Base-by-base conservation (phyloP, 2,888 invertebrate genomes). In the Drosophila putrida region DNA sequence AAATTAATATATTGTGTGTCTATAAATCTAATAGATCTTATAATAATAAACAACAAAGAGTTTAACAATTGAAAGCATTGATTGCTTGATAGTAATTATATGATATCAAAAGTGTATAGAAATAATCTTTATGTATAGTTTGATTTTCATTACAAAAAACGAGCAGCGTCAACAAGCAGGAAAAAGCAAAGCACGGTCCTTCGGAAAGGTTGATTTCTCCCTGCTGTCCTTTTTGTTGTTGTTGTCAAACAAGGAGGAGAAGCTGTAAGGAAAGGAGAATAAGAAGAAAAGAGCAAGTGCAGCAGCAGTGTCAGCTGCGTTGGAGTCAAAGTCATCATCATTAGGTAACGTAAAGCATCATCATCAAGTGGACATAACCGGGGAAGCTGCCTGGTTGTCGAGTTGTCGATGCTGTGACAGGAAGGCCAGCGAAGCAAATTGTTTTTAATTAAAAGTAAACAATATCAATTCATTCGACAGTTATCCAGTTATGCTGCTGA, bases 391-490 rank as follows among this genome's bases (percentile, higher is more conserved):
- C 27, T 38, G 15, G 60, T 76, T 70, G 50, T 58, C 49, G 44
- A 59, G 63, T 54, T 60, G 70, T 55, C 66, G 55, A 67, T 78
- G 74, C 70, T 51, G 55, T 72, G 81, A 82, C 83, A 78, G 77
- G 85, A 75, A 83, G 79, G 80, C 82, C 80, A 87, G 83, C 86
- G 86, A 83, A 87, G 86, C 86, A 86, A 86, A 86, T 83, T 86
- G 86, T 85, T 86, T 86, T 86, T 86, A 86, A 86, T 86, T 86
- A 86, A 86, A 86, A 87, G 85, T 79, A 87, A 87, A 86, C 86
- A 86, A 88, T 85, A 85, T 86, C 88, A 86, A 80, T 87, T 85
- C 88, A 82, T 86, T 87, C 86, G 86, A 86, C 86, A 86, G 86
- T 86, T 87, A 86, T 86, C 86, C 86, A 82, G 83, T 83, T 87